Evolutionary conservation across 1,140 invertebrate genomes (phyloP), one percentile per base, ranked within the genome.

Genomic region (Drosophila melanogaster): DNA sequence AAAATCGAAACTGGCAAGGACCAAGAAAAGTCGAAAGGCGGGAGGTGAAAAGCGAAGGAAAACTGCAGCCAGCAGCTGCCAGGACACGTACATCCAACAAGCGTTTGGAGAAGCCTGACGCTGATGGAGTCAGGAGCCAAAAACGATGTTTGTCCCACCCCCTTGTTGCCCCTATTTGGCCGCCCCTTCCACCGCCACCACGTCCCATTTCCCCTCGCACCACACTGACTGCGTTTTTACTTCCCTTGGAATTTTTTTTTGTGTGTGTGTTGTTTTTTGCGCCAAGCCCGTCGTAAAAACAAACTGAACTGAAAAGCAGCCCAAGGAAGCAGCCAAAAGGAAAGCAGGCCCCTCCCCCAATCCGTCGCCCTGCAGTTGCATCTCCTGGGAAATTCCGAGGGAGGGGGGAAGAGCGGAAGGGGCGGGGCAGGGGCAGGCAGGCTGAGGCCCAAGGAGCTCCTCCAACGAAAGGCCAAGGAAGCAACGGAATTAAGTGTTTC

Each of bases 1-100:
- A 44, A 61, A 49, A 65, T 65, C 55, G 64, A 60, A 69, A 51
- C 67, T 51, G 53, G 46, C 46, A 49, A 49, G 46, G 46, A 49
- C 24, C 46, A 26, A 49, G 46, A 14, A 46, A 46, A 46, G 17
- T 46, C 17, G 43, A 11, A 46, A 5, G 37, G 17, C 38, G 14
- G 15, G 2, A 1, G 12, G 38, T 1, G 60, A 19, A n/a, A 11
- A 0, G 50, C 40, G 49, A 56, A 35, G 56, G 55, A 77, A 71
- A 86, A 81, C 58, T 86, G 83, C 83, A 87, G 72, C 66, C 77
- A 77, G 81, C 79, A 80, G 81, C 79, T 86, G 83, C 81, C 83
- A 86, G 84, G 84, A 83, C 83, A 86, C 83, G 83, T 86, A 87
- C 75, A 62, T 49, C 62, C 70, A 60, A 79, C 70, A 64, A 81